These are phyloP conservation scores for Avahi laniger DNA, from an alignment of 2,797 vertebrate genomes.

Conservation along the genomic window DNA sequence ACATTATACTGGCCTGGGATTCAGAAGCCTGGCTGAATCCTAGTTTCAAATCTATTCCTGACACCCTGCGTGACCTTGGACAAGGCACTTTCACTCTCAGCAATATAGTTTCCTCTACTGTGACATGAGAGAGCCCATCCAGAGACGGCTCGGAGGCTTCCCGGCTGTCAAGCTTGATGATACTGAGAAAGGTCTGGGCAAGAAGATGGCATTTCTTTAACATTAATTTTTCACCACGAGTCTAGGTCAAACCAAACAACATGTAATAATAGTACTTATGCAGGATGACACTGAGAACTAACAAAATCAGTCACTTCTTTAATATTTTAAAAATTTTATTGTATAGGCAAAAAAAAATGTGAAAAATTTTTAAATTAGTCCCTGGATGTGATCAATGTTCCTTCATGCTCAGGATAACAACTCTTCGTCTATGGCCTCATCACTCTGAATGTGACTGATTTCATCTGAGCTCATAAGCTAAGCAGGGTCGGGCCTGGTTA, in stretches of 20 bases:
- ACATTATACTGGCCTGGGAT: neutral
- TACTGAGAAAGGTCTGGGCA: neutral
- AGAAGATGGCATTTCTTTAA: neutral
- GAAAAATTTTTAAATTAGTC: neutral
- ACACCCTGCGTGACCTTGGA: neutral
- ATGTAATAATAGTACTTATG: neutral
- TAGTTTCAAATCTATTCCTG: neutral
- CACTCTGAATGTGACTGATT: too few species aligned
- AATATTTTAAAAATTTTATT: neutral
- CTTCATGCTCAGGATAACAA: neutral
- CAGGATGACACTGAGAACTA: neutral
- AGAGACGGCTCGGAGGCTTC: too few species aligned
- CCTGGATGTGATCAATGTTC: neutral
- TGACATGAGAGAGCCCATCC: neutral
- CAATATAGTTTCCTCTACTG: neutral
- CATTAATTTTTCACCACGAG: neutral
- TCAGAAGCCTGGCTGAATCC: neutral
- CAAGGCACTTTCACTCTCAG: neutral
- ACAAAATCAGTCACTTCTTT: neutral
- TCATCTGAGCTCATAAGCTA: neutral
- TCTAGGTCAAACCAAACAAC: neutral
- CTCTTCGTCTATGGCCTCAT: neutral
- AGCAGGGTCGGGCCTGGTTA: neutral
- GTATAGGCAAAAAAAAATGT: neutral
- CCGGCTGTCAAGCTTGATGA: neutral